phyloP scores from a whole-genome alignment of 2,888 invertebrate genomes.

The Leucania comma region DNA sequence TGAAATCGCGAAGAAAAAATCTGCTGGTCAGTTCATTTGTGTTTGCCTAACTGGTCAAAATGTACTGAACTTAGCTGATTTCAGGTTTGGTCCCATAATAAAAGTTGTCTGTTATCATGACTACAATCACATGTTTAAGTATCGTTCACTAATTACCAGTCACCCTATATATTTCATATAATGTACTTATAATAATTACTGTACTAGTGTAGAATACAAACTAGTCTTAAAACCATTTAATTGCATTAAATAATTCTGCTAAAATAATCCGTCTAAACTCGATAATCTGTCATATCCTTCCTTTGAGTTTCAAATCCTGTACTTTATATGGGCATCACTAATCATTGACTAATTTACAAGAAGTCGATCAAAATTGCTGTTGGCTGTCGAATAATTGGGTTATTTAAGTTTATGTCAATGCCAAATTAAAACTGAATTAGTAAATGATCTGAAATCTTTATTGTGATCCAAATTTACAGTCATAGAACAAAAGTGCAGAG shows the following conservation, averaged over 20 bases:
- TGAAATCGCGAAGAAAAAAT: too few species aligned
- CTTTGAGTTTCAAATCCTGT: slow-evolving; percentile 17
- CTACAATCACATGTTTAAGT: too few species aligned
- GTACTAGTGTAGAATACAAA: background rate
- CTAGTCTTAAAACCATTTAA: background rate
- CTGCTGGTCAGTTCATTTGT: too few species aligned
- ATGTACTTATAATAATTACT: background rate
- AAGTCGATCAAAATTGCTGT: slow-evolving; percentile 1
- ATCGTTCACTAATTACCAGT: too few species aligned
- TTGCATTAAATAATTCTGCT: slow-evolving; percentile 2
- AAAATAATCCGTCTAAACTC: background rate
- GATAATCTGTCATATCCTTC: slow-evolving; percentile 46
- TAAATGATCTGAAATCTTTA: too few species aligned
- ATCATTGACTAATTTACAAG: slow-evolving; percentile 23
- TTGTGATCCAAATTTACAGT: too few species aligned
- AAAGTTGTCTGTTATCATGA: too few species aligned
- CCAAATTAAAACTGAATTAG: background rate
- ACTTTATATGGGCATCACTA: slow-evolving; percentile 31
- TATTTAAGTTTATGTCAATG: background rate
- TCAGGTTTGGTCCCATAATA: too few species aligned
- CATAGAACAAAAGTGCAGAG: too few species aligned
- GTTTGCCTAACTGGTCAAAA: too few species aligned
- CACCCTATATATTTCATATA: too few species aligned
- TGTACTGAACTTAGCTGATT: too few species aligned
- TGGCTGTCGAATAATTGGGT: background rate